These are phyloP conservation scores for Uropsilus gracilis DNA, from an alignment of 2,113 vertebrate species.

Conservation along the genomic window DNA sequence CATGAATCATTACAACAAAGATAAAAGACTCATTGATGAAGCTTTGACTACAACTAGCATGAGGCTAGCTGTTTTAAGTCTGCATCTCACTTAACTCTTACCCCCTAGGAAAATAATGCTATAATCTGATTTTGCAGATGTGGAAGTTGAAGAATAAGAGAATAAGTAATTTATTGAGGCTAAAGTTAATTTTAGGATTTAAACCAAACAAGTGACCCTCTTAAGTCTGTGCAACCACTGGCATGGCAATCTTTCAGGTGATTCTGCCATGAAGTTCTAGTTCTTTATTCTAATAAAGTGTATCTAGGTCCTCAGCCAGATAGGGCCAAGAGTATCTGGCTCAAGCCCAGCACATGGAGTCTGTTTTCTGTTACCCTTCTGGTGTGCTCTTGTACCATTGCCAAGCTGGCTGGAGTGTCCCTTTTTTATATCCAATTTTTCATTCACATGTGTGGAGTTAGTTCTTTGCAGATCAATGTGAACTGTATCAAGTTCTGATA, in stretches of 20 bases:
- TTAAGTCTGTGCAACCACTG: background rate
- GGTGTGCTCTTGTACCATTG: background rate
- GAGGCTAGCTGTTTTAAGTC: background rate
- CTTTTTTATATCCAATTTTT: background rate
- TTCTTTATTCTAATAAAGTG: background rate
- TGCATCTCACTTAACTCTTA: background rate
- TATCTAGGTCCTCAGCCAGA: background rate
- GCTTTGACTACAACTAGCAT: background rate
- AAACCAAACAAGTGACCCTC: background rate
- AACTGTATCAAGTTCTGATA: background rate
- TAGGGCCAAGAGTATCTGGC: background rate
- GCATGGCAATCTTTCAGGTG: background rate
- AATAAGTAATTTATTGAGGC: background rate
- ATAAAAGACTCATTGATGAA: background rate
- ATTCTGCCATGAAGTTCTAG: background rate
- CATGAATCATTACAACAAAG: background rate
- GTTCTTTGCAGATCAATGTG: background rate
- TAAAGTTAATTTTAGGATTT: background rate
- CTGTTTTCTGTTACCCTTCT: background rate
- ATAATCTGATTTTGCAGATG: background rate
- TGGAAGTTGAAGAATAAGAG: background rate
- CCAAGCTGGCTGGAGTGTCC: background rate
- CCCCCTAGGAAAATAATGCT: background rate
- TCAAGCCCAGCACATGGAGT: background rate
- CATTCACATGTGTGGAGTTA: background rate